A percentile compares a stretch with the other conserved stretches of the same genome.
Evolutionary conservation across 2,797 vertebrate species (phyloP).

Genomic region (Discoglossus pictus): DNA sequence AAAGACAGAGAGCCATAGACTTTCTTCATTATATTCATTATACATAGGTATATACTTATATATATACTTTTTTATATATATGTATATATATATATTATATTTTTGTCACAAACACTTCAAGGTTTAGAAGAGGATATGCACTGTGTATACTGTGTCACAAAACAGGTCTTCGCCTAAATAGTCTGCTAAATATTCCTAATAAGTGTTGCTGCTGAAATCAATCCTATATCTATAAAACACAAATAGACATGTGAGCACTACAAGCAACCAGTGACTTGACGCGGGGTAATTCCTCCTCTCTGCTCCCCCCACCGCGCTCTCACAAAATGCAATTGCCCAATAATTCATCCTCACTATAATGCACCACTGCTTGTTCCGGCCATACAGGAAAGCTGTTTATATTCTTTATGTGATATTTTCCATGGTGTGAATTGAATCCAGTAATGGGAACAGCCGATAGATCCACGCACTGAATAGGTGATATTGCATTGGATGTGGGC

Average conservation of each 20-base stretch:
- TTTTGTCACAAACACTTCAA: too few relatives aligned
- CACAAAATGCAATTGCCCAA: constrained; percentile 46
- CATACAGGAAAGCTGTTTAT: constrained; percentile 44
- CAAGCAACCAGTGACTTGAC: constrained; percentile 26
- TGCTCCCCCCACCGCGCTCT: constrained; percentile 16
- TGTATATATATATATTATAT: too few relatives aligned
- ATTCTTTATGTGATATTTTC: constrained; percentile 48
- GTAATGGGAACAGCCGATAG: constrained; percentile 30
- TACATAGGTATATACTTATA: too few relatives aligned
- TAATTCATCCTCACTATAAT: constrained; percentile 46
- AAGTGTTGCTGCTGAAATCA: constrained; percentile 14
- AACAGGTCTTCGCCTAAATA: constrained; percentile 10
- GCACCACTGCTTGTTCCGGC: constrained; percentile 35
- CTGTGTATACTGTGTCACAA: not conserved
- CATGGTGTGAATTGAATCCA: constrained; percentile 19
- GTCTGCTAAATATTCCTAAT: constrained; percentile 14
- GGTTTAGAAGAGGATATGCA: too few relatives aligned
- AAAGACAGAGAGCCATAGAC: too few relatives aligned
- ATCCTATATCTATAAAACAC: constrained; percentile 22
- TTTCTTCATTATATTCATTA: too few relatives aligned
- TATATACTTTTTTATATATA: too few relatives aligned
- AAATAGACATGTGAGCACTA: constrained; percentile 19
- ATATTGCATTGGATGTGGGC: constrained; percentile 28
- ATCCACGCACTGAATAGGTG: constrained; percentile 34
- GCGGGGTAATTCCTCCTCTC: constrained; percentile 35